Conservation (phyloP, 2,888 invertebrate species). For the Hoplodrina blanda region DNA sequence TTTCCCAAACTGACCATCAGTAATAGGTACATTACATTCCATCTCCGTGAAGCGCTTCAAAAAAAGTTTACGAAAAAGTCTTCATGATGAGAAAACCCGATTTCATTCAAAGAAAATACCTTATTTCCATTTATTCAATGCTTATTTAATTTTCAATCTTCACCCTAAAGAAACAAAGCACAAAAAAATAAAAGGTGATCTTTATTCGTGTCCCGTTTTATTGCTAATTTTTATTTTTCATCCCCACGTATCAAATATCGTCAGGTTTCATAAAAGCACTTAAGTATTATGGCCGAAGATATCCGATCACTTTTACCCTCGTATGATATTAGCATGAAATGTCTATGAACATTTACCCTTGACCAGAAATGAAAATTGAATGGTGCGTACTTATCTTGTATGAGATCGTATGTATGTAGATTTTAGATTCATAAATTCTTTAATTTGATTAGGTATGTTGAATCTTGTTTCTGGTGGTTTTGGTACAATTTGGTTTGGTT, state of each 20-base stretch:
- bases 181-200: slow-evolving; percentile 35
- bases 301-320: slow-evolving; percentile 65
- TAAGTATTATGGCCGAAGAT: slow-evolving; percentile 60
- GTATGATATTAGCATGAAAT: slow-evolving; percentile 66
- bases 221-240: slow-evolving; percentile 65
- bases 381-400: slow-evolving; percentile 46
- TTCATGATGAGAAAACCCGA: not conserved
- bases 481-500: not conserved
- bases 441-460: slow-evolving; percentile 5
- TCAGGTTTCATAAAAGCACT: slow-evolving; percentile 64
- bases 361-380: slow-evolving; percentile 66
- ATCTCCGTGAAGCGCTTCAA: not conserved
- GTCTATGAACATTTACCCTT: slow-evolving; percentile 61
- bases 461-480: not conserved
- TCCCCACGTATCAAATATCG: slow-evolving; percentile 60
- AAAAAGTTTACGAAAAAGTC: not conserved
- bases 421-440: slow-evolving; percentile 31
- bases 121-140: not conserved
- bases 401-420: slow-evolving; percentile 40
- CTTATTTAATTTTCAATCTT: not conserved
- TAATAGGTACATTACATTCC: too few species aligned
- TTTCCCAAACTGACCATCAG: too few species aligned
- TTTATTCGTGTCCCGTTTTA: slow-evolving; percentile 62
- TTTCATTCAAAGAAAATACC: not conserved
- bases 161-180: not conserved